Percentiles rank a stretch among this genome's conserved stretches.
These are phyloP conservation scores for Australoheros scitulus DNA, from an alignment of 2,113 vertebrate genomes.

Conservation along the genomic window DNA sequence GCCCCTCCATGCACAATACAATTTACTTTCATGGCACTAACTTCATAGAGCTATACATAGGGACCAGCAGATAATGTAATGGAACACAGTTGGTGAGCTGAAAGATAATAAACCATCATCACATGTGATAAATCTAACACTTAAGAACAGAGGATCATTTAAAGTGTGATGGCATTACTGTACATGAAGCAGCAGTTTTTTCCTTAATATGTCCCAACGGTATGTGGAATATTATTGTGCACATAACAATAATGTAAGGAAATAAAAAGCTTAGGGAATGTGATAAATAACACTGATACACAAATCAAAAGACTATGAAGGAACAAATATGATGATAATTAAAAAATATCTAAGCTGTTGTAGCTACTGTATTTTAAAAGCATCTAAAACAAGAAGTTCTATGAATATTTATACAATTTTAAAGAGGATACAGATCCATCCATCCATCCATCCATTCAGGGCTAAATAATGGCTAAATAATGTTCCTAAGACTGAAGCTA, in stretches of 20 bases:
- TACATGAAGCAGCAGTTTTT: neutral
- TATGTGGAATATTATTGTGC: neutral
- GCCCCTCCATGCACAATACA: neutral
- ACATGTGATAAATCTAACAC: neutral
- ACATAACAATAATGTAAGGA: neutral
- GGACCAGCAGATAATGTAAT: neutral
- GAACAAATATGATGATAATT: no score
- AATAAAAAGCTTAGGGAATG: neutral
- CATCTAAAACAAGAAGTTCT: no score
- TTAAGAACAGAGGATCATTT: neutral
- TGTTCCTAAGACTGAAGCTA: neutral
- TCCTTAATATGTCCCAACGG: neutral
- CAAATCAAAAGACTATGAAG: no score
- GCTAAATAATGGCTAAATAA: neutral
- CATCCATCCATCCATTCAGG: no score
- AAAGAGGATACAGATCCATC: no score
- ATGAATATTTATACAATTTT: no score
- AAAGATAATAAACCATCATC: neutral
- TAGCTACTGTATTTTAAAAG: no score
- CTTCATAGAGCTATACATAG: neutral
- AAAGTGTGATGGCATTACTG: neutral
- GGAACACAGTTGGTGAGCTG: neutral
- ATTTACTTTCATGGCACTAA: neutral
- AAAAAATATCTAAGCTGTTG: no score
- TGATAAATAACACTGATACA: no score